Conservation (phyloP, 1,140 invertebrate genomes). For the Trichonephila clavata region DNA sequence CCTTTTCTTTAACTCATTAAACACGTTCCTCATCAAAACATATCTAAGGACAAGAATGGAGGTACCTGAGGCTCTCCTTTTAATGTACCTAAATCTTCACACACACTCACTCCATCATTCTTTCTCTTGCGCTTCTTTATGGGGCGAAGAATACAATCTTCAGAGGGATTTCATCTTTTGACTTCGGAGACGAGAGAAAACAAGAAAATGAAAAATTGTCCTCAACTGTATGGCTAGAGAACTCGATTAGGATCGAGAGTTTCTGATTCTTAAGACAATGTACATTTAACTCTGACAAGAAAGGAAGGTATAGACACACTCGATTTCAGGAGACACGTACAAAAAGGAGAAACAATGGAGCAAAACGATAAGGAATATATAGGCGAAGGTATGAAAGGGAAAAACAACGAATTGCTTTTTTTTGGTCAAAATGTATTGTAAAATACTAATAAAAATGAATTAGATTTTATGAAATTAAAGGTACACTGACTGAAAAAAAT, state of each 20-base stretch:
- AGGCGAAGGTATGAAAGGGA: too few species aligned
- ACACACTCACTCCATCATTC: neutral
- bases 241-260: constrained; percentile 24
- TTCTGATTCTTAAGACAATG: constrained; percentile 25
- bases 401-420: too few species aligned
- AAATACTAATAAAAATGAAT: too few species aligned
- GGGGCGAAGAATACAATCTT: constrained; percentile 21
- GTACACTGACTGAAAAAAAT: too few species aligned
- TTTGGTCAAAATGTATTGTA: too few species aligned
- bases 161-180: constrained; percentile 41
- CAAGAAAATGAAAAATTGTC: constrained; percentile 40
- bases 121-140: constrained; percentile 7
- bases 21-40: neutral
- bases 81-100: neutral
- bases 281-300: neutral
- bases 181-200: constrained; percentile 21
- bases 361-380: too few species aligned
- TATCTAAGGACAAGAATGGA: constrained; percentile 12
- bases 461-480: too few species aligned
- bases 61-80: neutral
- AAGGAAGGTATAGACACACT: too few species aligned
- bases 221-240: neutral
- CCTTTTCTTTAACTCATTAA: neutral
- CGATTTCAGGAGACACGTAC: too few species aligned
- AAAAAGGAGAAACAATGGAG: too few species aligned